A percentile compares a stretch with the other conserved stretches of the same genome.
phyloP scores from a whole-genome alignment of 2,113 vertebrate species.

The Siniperca chuatsi region DNA sequence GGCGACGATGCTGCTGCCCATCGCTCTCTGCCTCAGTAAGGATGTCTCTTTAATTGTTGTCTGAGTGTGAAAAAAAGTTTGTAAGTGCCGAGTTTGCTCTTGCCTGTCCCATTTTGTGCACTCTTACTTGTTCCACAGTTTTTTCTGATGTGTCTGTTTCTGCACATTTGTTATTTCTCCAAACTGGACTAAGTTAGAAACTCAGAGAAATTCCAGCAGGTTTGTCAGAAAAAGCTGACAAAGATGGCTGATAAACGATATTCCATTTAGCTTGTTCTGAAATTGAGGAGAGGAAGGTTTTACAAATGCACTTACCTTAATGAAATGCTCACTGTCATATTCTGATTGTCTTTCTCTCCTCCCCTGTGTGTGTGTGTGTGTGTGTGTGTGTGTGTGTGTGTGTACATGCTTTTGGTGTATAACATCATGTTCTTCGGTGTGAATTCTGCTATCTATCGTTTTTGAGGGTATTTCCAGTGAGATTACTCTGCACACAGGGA shows the following conservation, averaged over 20 bases:
- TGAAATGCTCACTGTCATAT: slow-evolving; percentile 52
- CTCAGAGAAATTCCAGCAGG: not conserved
- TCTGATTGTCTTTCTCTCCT: slow-evolving; percentile 16
- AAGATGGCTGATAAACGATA: slow-evolving; percentile 9
- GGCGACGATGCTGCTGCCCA: slow-evolving; percentile 57
- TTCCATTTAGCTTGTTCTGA: slow-evolving; percentile 37
- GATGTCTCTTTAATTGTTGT: slow-evolving; percentile 15
- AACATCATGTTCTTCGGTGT: not conserved
- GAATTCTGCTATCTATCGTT: not conserved
- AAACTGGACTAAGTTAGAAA: not conserved
- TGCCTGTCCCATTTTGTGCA: not conserved
- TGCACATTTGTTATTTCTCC: not conserved
- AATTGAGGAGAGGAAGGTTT: slow-evolving; percentile 52
- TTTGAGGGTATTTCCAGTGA: not conserved
- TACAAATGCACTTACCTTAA: slow-evolving; percentile 71
- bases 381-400: not conserved
- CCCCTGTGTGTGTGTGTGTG: not conserved
- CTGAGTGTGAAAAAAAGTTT: slow-evolving; percentile 2
- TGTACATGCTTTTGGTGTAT: not conserved
- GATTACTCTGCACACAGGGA: not conserved
- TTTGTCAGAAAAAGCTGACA: slow-evolving; percentile 7
- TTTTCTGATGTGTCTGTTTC: not conserved
- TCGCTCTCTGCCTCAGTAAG: slow-evolving; percentile 79
- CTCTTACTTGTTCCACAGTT: not conserved
- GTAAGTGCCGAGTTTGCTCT: not conserved